Evolutionary conservation across 2,888 invertebrate species (phyloP), one percentile per base, ranked within the genome.

Genomic region (Ctena decussata): DNA sequence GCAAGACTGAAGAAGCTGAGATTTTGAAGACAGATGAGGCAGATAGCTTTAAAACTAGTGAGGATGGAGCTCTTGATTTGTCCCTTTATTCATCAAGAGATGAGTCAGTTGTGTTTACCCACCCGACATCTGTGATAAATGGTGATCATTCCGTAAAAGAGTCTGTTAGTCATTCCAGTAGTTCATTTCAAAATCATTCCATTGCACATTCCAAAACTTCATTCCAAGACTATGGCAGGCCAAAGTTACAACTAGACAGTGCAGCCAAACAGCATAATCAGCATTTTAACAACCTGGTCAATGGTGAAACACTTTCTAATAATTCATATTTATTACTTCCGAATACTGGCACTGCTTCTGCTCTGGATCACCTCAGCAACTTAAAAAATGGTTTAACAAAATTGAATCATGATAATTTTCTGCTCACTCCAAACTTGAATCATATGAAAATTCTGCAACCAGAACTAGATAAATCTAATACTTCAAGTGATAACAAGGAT

Each of bases 401-500:
- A 30, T 12, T 21, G 5, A 18, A 35, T 35, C 8, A 30, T 65
- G 35, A 24, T 65, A 12, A 65, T 11, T 65, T 35, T 65, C 35
- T 65, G 35, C 65, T 65, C 32, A 35, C 35, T 35, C 1, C 65
- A 65, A 65, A 65, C 35, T 35, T 65, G 35, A 65, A 18, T 35
- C 3, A 1, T 5, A 32, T 65, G 18, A 32, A 32, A n/a, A 5
- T 30, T 11, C 8, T 27, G 27, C 6, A 27, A 3, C 24, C 57
- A 8, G 57, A 57, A 27, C 32, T 15, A n/a, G 85, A 85, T 75
- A 84, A 81, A 65, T 72, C 80, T 21, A 82, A 79, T 49, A 60
- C 82, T 11, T 49, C 77, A 3, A 72, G 77, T 77, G 81, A 85
- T 39, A 53, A 83, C 32, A 85, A 77, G 69, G 82, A 84, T 85